Conservation (phyloP, 2,888 invertebrate genomes). For the Digitonthophagus gazella region DNA sequence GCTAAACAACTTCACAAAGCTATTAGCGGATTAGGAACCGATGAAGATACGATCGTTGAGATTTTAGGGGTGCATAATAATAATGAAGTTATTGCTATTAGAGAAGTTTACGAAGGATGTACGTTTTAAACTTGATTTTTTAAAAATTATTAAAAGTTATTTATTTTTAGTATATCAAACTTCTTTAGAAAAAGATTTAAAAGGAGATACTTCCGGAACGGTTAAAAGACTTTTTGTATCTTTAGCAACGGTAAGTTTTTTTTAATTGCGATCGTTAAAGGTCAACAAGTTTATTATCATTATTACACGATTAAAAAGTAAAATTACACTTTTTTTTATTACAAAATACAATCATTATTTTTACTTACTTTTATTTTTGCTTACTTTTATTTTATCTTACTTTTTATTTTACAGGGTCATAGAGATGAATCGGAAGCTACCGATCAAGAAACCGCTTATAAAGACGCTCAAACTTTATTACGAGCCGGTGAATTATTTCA, state of each 20-base stretch:
- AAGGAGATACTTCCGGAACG: constrained; percentile 86
- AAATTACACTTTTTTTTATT: not conserved
- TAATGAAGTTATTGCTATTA: constrained; percentile 75
- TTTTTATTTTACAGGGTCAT: constrained; percentile 58
- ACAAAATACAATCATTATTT: not conserved
- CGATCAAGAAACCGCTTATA: constrained; percentile 69
- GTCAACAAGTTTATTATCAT: not conserved
- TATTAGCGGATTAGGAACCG: constrained; percentile 77
- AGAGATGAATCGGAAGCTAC: constrained; percentile 76
- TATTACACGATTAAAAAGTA: not conserved
- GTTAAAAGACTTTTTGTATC: constrained; percentile 87
- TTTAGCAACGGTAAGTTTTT: constrained; percentile 59
- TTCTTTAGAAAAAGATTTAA: constrained; percentile 78
- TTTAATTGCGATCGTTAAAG: not conserved
- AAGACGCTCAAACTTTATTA: constrained; percentile 78
- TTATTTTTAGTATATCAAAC: constrained; percentile 69
- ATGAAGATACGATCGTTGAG: constrained; percentile 80
- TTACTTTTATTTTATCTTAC: not conserved
- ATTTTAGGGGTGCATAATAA: constrained; percentile 84
- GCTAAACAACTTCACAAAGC: constrained; percentile 80
- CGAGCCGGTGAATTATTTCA: constrained; percentile 66
- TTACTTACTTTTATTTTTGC: too few relatives aligned
- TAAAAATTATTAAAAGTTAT: not conserved
- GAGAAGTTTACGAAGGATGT: constrained; percentile 74
- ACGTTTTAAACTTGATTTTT: constrained; percentile 47